phyloP scores from a whole-genome alignment of 2,888 invertebrate species.

The Glaucopsyche alexis region DNA sequence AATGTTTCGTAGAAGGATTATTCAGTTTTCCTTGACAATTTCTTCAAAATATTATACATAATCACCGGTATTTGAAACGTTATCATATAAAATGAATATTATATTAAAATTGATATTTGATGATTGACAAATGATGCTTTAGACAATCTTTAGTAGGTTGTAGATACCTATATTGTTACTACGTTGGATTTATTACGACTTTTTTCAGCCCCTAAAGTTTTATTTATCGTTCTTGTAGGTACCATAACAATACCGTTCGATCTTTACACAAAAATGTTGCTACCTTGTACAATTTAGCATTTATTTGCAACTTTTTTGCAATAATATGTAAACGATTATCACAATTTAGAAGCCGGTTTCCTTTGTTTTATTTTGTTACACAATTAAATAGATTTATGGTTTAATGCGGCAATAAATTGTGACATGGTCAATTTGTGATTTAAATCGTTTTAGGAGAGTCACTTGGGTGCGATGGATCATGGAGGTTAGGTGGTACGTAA shows the following conservation, averaged over 20 bases:
- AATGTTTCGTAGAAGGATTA: not conserved
- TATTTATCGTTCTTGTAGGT: not conserved
- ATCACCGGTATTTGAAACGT: not conserved
- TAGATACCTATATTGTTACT: too few relatives aligned
- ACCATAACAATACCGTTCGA: not conserved
- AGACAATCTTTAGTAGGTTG: not conserved
- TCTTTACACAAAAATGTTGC: not conserved
- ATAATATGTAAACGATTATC: too few relatives aligned
- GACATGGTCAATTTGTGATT: constrained; percentile 6
- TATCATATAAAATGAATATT: not conserved
- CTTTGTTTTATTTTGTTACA: constrained; percentile 14
- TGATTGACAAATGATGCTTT: not conserved
- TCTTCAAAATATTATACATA: not conserved
- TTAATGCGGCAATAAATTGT: not conserved
- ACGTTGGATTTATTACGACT: not conserved
- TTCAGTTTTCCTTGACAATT: not conserved
- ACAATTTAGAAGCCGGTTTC: not conserved
- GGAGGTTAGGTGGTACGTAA: not conserved
- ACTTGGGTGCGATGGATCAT: constrained; percentile 24
- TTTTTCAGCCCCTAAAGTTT: not conserved
- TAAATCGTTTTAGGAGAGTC: constrained; percentile 20
- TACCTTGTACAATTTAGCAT: not conserved
- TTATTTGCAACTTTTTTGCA: not conserved
- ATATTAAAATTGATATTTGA: not conserved
- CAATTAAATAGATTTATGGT: constrained; percentile 17